These are phyloP conservation scores for Fissipunctia ypsillon DNA, from an alignment of 2,888 invertebrate genomes.

Conservation along the genomic window DNA sequence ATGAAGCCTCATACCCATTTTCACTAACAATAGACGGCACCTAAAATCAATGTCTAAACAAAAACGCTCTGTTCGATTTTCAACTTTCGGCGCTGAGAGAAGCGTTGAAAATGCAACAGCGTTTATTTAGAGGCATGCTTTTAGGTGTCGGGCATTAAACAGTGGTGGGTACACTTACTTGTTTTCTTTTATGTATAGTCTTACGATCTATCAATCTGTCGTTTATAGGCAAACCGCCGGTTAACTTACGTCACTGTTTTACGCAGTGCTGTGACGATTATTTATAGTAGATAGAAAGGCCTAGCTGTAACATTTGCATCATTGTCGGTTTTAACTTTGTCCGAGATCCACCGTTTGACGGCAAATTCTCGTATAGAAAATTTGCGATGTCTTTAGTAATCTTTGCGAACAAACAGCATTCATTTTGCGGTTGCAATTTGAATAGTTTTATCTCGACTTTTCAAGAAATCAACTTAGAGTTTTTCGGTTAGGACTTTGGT, in stretches of 20 bases:
- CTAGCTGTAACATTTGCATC: not conserved
- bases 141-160: not conserved
- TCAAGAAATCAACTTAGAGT: not conserved
- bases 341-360: not conserved
- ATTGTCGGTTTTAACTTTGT: too few relatives aligned
- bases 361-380: not conserved
- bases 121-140: not conserved
- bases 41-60: not conserved
- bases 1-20: not conserved
- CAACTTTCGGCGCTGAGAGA: not conserved
- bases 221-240: conserved; percentile 6
- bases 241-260: not conserved
- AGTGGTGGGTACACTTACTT: not conserved
- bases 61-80: not conserved
- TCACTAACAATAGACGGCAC: not conserved
- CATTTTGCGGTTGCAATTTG: not conserved
- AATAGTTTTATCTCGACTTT: not conserved
- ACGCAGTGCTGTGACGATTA: not conserved
- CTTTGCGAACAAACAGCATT: not conserved
- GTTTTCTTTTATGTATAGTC: conserved; percentile 32
- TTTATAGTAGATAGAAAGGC: not conserved
- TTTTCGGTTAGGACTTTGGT: not conserved
- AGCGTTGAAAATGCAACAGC: not conserved
- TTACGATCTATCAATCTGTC: conserved; percentile 37
- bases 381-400: not conserved